These are phyloP conservation scores for Tragulus kanchil DNA, from an alignment of 2,113 vertebrate genomes.

Conservation along the genomic window DNA sequence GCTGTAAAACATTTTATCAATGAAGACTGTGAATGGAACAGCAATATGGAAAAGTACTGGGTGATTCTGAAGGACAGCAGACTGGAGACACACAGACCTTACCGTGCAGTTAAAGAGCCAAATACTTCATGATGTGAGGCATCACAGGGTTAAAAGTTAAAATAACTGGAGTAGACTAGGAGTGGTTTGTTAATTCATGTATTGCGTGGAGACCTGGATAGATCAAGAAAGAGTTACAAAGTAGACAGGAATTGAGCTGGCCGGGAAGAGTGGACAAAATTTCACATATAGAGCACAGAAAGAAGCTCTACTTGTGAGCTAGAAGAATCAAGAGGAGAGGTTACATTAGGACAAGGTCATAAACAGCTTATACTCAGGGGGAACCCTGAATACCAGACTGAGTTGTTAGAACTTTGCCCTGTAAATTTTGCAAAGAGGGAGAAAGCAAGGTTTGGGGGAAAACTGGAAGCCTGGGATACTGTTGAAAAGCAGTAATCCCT, in stretches of 20 bases:
- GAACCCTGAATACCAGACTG: background rate
- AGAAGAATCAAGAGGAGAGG: background rate
- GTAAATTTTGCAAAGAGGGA: constrained; percentile 3
- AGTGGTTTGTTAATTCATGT: background rate
- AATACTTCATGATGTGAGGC: background rate
- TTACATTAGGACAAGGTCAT: background rate
- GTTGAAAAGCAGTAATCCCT: background rate
- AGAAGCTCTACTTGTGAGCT: background rate
- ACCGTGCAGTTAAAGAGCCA: background rate
- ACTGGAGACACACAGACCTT: background rate
- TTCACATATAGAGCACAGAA: background rate
- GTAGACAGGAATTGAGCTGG: background rate
- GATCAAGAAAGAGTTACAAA: background rate
- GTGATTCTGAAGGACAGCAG: background rate
- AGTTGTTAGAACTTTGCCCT: constrained; percentile 12
- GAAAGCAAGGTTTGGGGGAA: background rate
- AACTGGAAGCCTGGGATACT: background rate
- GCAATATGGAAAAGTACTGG: background rate
- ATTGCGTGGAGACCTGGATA: background rate
- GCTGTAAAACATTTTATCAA: background rate
- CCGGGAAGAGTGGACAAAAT: constrained; percentile 26
- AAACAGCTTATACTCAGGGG: background rate
- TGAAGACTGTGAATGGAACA: background rate
- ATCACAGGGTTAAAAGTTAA: background rate
- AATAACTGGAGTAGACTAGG: background rate